These are phyloP conservation scores for Orientallactaga sibirica DNA, from an alignment of 2,797 vertebrate species.

Conservation along the genomic window DNA sequence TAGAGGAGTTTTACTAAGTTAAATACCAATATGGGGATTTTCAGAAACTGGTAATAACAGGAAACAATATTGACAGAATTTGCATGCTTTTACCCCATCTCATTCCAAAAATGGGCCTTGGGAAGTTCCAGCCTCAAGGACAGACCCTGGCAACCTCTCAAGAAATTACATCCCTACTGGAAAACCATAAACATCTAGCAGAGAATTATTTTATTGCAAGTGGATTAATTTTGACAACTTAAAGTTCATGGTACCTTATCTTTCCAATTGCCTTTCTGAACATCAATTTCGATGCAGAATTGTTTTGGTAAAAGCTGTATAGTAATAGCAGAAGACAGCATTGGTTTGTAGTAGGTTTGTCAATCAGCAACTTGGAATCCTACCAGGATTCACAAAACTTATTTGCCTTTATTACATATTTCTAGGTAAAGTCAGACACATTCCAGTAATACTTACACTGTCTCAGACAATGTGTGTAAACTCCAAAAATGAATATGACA, in stretches of 20 bases:
- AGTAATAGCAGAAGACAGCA: not conserved
- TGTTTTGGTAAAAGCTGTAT: not conserved
- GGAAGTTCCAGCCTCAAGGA: not conserved
- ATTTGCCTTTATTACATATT: not conserved
- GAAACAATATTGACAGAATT: not conserved
- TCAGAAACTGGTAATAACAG: not conserved
- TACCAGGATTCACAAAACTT: not conserved
- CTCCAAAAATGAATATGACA: constrained; percentile 44
- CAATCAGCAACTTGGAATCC: not conserved
- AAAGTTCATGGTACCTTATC: not conserved
- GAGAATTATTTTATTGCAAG: not conserved
- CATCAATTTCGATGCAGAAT: constrained; percentile 12
- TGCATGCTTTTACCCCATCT: not conserved
- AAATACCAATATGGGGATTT: constrained; percentile 32
- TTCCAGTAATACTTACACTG: not conserved
- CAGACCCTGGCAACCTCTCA: not conserved
- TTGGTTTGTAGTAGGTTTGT: not conserved
- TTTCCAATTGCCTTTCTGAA: constrained; percentile 40
- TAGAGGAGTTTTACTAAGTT: not conserved
- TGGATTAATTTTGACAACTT: constrained; percentile 49
- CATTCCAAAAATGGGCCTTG: not conserved
- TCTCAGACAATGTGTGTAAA: not conserved
- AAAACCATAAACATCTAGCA: not conserved
- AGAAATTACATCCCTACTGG: not conserved
- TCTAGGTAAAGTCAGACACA: constrained; percentile 5